Evolutionary conservation across 1,140 invertebrate species (phyloP), one percentile per base, ranked within the genome.

Genomic region (Trichoplusia ni): DNA sequence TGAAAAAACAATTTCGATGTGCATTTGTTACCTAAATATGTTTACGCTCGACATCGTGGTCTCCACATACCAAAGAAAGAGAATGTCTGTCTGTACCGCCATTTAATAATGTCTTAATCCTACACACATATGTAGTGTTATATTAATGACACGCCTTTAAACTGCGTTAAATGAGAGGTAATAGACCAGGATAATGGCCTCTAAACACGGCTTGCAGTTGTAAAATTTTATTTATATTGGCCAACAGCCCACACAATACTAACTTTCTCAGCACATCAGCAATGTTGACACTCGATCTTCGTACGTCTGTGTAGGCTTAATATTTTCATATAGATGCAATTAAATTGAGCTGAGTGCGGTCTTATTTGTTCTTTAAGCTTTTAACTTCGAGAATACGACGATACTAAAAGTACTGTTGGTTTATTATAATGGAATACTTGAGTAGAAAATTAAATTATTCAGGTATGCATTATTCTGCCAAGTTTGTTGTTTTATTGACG

Each of bases 211-310:
- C 40, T 59, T 4, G n/a, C 9, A 33, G 56, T 27, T 59, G 38
- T 59, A 46, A 59, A 59, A 46, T 14, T 59, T 46, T 59, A 46
- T 59, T 59, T 44, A 59, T 31, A 59, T 42, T 54, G 13, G 40
- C 40, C 13, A 33, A 18, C 56, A 42, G 18, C 56, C 56, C 56
- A 59, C 56, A 59, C 40, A 23, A 27, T 44, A 16, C 25, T 42
- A 42, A 58, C 54, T 58, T 58, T 31, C 38, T 60, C 29, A 23
- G 8, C 4, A 61, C 16, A 47, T 31, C 19, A 33, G 38, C 16
- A 56, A 7, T 56, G 13, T 49, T 23, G 38, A 7, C 35, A 51
- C 40, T 16, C 21, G 25, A 16, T 54, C 2, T 18, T n/a, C 33
- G 13, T 33, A 19, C 11, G 13, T 18, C 7, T 25, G 9, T 8